Percentiles rank a stretch among this genome's conserved stretches.
These are phyloP conservation scores for Plemyria rubiginata DNA, from an alignment of 2,888 invertebrate genomes.

Conservation along the genomic window DNA sequence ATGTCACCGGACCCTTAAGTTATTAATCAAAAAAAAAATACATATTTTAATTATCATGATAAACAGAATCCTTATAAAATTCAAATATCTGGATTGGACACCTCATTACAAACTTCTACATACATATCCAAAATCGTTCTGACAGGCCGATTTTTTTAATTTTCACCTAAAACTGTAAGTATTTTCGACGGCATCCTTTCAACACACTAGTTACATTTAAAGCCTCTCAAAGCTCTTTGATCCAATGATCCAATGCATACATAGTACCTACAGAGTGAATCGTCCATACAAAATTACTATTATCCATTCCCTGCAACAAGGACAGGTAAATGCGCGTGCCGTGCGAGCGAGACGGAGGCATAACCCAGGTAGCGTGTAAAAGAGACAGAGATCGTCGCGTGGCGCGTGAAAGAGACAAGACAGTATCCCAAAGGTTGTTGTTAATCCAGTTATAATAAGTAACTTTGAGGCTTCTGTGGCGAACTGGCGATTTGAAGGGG, in stretches of 20 bases:
- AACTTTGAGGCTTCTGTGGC: slow-evolving; percentile 31
- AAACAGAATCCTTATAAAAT: too few species aligned
- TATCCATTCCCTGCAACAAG: slow-evolving; percentile 19
- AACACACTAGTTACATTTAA: too few species aligned
- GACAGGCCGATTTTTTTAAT: too few species aligned
- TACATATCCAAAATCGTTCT: too few species aligned
- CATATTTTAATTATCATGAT: too few species aligned
- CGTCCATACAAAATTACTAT: slow-evolving; percentile 4
- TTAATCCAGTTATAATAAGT: slow-evolving; percentile 43
- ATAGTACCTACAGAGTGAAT: slow-evolving; percentile 11
- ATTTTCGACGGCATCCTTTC: too few species aligned
- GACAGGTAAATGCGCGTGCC: slow-evolving; percentile 45
- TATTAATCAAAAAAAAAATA: too few species aligned
- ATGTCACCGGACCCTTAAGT: too few species aligned
- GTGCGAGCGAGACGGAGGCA: slow-evolving; percentile 30
- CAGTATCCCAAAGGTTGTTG: slow-evolving; percentile 26
- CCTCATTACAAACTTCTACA: too few species aligned
- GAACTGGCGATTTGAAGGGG: slow-evolving; percentile 34
- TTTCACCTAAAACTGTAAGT: too few species aligned
- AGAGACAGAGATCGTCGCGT: slow-evolving; percentile 39
- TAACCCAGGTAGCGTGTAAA: not conserved
- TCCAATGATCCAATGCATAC: not conserved
- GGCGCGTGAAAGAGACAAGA: slow-evolving; percentile 40
- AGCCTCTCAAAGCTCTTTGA: too few species aligned
- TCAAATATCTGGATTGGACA: too few species aligned